Evolutionary conservation across 2,888 invertebrate genomes (phyloP).

Genomic region (Drosophila cracens): DNA sequence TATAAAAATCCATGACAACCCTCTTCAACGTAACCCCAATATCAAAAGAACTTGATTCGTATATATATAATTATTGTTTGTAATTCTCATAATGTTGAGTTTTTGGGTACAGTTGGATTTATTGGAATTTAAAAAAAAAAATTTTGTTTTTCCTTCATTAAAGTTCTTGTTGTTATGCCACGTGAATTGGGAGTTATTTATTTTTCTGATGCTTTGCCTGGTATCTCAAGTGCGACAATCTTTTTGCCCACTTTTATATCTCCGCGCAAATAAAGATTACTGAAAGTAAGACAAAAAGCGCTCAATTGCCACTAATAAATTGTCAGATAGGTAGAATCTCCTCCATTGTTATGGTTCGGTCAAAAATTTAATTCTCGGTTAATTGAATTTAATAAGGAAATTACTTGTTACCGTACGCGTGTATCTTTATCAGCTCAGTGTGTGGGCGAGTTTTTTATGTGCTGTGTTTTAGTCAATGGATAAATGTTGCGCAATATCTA

Average conservation of each 20-base stretch:
- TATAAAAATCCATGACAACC: neutral
- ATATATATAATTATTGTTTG: neutral
- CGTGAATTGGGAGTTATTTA: neutral
- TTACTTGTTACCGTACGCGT: conserved; percentile 66
- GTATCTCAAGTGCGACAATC: conserved; percentile 2
- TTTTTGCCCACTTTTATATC: conserved; percentile 40
- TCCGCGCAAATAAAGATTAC: conserved; percentile 63
- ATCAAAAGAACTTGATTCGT: neutral
- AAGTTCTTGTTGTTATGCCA: neutral
- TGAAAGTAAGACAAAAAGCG: conserved; percentile 59
- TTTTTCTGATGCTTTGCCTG: neutral
- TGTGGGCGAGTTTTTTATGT: conserved; percentile 26
- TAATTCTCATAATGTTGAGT: neutral
- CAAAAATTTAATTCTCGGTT: conserved; percentile 27
- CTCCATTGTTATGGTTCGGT: conserved; percentile 4
- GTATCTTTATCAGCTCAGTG: neutral
- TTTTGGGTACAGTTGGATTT: neutral
- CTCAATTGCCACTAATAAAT: conserved; percentile 74
- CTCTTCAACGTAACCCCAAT: neutral
- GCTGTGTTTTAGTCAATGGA: conserved; percentile 18
- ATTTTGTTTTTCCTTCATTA: neutral
- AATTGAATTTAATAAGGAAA: conserved; percentile 72
- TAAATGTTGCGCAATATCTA: conserved; percentile 26
- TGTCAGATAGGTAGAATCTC: conserved; percentile 42
- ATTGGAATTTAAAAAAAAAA: neutral